These are phyloP conservation scores for Tamias sibiricus DNA, from an alignment of 2,113 vertebrate species.

Conservation along the genomic window DNA sequence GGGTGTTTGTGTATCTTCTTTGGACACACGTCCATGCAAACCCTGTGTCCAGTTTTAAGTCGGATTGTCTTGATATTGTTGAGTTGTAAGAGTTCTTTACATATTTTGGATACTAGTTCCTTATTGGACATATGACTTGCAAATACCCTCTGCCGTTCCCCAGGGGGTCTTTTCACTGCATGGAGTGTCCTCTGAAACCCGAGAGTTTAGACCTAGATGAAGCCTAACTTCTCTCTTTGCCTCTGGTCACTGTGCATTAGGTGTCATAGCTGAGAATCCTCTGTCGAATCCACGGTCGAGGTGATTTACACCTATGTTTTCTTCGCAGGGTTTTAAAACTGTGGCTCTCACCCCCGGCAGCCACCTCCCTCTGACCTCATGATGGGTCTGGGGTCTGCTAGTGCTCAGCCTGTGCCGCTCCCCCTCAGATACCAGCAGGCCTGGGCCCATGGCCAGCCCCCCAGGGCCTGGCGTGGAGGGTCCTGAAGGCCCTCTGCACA, in stretches of 20 bases:
- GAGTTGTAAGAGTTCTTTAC: background rate
- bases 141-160: background rate
- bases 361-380: too few species aligned
- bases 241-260: background rate
- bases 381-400: too few species aligned
- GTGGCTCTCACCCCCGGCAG: background rate
- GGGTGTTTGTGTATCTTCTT: background rate
- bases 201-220: too few species aligned
- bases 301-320: background rate
- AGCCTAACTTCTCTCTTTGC: background rate
- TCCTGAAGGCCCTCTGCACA: rapidly evolving
- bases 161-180: background rate
- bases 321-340: background rate
- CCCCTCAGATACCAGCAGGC: background rate
- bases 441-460: too few species aligned
- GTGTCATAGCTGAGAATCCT: background rate
- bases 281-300: background rate
- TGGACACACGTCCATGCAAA: background rate
- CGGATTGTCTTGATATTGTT: background rate
- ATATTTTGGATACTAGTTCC: background rate
- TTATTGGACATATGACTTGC: background rate
- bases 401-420: background rate
- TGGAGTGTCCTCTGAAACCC: background rate
- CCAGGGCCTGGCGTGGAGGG: background rate
- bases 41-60: background rate